A percentile compares a stretch with the other conserved stretches of the same genome.
Evolutionary conservation across 1,140 invertebrate genomes (phyloP).

Genomic region (Saccostrea cuccullata): DNA sequence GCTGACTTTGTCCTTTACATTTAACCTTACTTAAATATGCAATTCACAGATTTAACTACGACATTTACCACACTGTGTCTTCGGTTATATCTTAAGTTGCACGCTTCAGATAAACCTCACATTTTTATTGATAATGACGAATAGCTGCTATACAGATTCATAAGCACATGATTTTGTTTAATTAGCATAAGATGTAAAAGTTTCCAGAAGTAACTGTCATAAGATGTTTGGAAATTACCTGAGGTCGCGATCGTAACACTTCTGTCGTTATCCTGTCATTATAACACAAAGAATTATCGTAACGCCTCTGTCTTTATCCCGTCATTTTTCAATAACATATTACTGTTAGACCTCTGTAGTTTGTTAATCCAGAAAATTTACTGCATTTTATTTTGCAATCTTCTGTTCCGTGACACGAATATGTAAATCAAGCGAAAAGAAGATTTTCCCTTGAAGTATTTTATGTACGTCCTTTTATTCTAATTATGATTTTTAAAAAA

Average conservation of each 20-base stretch:
- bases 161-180: neutral
- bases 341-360: too few species aligned
- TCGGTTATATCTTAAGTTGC: too few species aligned
- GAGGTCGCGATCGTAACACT: neutral
- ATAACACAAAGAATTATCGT: too few species aligned
- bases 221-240: neutral
- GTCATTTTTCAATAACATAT: too few species aligned
- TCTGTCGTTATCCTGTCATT: neutral
- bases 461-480: too few species aligned
- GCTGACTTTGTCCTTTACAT: neutral
- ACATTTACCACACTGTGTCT: neutral
- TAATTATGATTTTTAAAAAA: too few species aligned
- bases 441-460: too few species aligned
- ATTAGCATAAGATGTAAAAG: constrained; percentile 12
- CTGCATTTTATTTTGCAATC: too few species aligned
- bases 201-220: neutral
- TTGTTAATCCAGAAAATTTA: too few species aligned
- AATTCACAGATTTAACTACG: neutral
- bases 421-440: too few species aligned
- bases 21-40: neutral
- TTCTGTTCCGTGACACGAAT: too few species aligned
- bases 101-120: neutral
- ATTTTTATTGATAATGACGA: constrained; percentile 20
- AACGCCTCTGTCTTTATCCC: too few species aligned
- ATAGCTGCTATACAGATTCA: neutral